phyloP scores from a whole-genome alignment of 2,797 vertebrate species.

The Catharus ustulatus region DNA sequence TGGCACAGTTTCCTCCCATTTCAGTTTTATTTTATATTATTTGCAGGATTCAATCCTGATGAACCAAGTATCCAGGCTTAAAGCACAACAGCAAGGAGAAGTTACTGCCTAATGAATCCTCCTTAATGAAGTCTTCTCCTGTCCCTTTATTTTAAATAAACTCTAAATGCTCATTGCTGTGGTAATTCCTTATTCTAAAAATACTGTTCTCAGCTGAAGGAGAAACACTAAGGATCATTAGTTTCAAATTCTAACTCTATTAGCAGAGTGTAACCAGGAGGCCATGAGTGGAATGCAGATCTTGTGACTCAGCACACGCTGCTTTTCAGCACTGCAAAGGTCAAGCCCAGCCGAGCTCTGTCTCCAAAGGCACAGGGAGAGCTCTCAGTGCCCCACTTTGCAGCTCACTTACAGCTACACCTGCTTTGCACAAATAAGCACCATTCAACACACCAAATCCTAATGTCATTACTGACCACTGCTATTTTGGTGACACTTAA shows the following conservation, averaged over 20 bases:
- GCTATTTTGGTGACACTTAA: neutral
- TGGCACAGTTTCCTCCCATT: neutral
- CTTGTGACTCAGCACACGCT: constrained; percentile 57
- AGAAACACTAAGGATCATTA: constrained; percentile 6
- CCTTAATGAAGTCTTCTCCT: neutral
- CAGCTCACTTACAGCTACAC: neutral
- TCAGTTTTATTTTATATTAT: neutral
- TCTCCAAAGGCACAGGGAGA: neutral
- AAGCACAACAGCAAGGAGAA: neutral
- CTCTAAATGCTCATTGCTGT: neutral
- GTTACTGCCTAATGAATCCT: neutral
- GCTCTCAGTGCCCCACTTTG: constrained; percentile 6
- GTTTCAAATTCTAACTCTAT: constrained; percentile 32
- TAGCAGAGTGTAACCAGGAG: constrained; percentile 55
- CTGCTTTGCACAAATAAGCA: neutral
- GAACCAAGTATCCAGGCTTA: neutral
- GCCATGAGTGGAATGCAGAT: constrained; percentile 38
- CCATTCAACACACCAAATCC: neutral
- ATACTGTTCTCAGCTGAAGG: neutral
- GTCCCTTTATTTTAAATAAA: neutral
- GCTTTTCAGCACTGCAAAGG: constrained; percentile 51
- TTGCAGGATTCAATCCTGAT: neutral
- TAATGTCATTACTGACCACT: neutral
- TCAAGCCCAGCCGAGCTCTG: constrained; percentile 13
- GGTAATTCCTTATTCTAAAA: constrained; percentile 13